These are phyloP conservation scores for Drosophila quinaria DNA, from an alignment of 2,888 invertebrate genomes.

Conservation along the genomic window DNA sequence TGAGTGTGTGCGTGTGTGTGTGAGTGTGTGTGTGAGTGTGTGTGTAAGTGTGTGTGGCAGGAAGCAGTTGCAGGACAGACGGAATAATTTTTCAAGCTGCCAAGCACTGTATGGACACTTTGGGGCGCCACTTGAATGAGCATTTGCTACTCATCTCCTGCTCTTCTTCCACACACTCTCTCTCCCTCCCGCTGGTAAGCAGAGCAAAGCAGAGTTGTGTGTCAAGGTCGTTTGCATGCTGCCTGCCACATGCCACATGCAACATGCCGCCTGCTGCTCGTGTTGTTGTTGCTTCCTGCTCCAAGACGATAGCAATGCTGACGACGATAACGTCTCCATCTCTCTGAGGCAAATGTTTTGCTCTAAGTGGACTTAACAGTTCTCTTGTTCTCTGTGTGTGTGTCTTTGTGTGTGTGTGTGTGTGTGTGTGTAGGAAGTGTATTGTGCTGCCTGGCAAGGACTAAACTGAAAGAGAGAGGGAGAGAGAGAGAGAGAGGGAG, in stretches of 20 bases:
- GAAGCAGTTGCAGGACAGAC: constrained; percentile 27
- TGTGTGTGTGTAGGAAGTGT: constrained; percentile 51
- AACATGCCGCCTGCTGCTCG: too few species aligned
- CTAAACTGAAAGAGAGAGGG: background rate
- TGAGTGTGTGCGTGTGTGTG: constrained; percentile 3
- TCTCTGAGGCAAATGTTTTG: constrained; percentile 50
- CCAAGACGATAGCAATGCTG: constrained; percentile 73
- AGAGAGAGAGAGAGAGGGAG: background rate
- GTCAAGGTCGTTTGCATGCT: constrained; percentile 69
- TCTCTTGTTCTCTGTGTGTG: background rate
- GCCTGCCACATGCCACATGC: constrained; percentile 17
- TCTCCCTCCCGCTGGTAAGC: constrained; percentile 18
- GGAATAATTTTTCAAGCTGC: constrained; percentile 71
- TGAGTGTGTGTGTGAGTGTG: constrained; percentile 5
- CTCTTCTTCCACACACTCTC: background rate
- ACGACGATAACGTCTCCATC: constrained; percentile 73
- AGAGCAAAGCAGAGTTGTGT: constrained; percentile 44
- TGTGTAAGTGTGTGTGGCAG: constrained; percentile 11
- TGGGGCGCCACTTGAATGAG: constrained; percentile 55
- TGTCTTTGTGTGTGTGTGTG: constrained; percentile 28
- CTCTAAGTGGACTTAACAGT: constrained; percentile 56
- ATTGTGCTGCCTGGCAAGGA: constrained; percentile 47
- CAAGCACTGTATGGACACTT: constrained; percentile 69
- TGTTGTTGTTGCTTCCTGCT: constrained; percentile 69
- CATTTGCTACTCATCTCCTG: constrained; percentile 34